Conservation (phyloP, 2,888 invertebrate genomes). For the Elmis aenea region DNA sequence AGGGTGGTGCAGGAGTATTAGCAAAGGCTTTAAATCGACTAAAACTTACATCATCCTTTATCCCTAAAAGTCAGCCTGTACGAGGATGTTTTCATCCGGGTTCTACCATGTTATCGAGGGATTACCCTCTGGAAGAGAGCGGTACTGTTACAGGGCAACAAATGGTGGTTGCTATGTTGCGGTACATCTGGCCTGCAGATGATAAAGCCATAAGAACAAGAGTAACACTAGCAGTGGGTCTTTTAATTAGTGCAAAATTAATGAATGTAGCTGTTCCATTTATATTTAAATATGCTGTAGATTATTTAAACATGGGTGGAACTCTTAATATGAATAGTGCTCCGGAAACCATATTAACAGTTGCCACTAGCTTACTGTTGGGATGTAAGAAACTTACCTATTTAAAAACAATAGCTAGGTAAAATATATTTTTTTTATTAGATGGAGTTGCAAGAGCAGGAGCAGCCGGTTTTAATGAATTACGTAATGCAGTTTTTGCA, state of each 20-base stretch:
- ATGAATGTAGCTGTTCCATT: constrained; percentile 93
- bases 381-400: constrained; percentile 67
- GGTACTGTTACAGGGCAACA: constrained; percentile 62
- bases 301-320: constrained; percentile 68
- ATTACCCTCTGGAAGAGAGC: constrained; percentile 54
- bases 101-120: constrained; percentile 52
- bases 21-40: constrained; percentile 32
- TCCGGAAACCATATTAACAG: constrained; percentile 74
- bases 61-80: constrained; percentile 48
- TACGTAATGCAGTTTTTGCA: constrained; percentile 96
- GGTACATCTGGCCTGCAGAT: constrained; percentile 94
- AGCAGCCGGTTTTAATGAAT: constrained; percentile 90
- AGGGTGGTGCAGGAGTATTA: constrained; percentile 28
- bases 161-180: constrained; percentile 84
- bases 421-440: constrained; percentile 47
- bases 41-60: constrained; percentile 26
- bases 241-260: constrained; percentile 78
- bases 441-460: constrained; percentile 92
- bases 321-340: constrained; percentile 69
- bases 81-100: constrained; percentile 93
- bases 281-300: constrained; percentile 90
- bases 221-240: constrained; percentile 77
- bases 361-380: constrained; percentile 73
- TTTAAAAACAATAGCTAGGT: too few relatives aligned
- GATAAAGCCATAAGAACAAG: constrained; percentile 68